Evolutionary conservation across 2,797 vertebrate genomes (phyloP).

Genomic region (Sparus aurata): DNA sequence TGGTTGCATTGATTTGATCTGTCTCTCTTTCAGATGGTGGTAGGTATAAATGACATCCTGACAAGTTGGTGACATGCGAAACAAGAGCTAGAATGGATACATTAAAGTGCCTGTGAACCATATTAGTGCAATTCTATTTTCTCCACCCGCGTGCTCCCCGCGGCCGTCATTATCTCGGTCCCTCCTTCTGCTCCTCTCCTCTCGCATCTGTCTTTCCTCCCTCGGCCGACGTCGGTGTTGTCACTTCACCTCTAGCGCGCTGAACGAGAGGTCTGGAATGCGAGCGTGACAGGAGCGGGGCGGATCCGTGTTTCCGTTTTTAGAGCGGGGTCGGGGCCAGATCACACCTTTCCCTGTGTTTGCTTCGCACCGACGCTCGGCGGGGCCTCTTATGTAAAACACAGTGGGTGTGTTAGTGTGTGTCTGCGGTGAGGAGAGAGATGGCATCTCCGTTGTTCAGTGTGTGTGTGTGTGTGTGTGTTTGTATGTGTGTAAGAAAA

Average conservation of each 20-base stretch:
- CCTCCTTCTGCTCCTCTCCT: not conserved
- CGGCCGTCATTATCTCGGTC: not conserved
- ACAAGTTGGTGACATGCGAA: constrained; percentile 10
- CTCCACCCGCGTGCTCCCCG: not conserved
- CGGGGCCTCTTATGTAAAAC: constrained; percentile 41
- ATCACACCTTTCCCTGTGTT: constrained; percentile 52
- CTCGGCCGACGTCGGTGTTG: not conserved
- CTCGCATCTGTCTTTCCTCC: not conserved
- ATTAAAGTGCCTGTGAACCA: not conserved
- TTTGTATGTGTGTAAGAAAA: not conserved
- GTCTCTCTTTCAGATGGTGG: not conserved
- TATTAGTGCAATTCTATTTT: not conserved
- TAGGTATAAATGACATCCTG: constrained; percentile 29
- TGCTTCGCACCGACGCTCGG: constrained; percentile 16
- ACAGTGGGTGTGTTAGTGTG: constrained; percentile 29
- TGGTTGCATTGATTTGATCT: constrained; percentile 12
- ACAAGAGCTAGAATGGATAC: not conserved
- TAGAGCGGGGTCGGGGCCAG: constrained; percentile 54
- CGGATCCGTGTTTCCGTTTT: constrained; percentile 59
- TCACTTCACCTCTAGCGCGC: constrained; percentile 33
- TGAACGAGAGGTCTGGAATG: constrained; percentile 33
- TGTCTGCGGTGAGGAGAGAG: not conserved
- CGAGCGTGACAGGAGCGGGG: constrained; percentile 34
- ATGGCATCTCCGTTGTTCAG: not conserved
- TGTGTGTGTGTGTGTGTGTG: not conserved